Evolutionary conservation across 2,113 vertebrate genomes (phyloP), one percentile per base, ranked within the genome.

Genomic region (Chamaea fasciata): DNA sequence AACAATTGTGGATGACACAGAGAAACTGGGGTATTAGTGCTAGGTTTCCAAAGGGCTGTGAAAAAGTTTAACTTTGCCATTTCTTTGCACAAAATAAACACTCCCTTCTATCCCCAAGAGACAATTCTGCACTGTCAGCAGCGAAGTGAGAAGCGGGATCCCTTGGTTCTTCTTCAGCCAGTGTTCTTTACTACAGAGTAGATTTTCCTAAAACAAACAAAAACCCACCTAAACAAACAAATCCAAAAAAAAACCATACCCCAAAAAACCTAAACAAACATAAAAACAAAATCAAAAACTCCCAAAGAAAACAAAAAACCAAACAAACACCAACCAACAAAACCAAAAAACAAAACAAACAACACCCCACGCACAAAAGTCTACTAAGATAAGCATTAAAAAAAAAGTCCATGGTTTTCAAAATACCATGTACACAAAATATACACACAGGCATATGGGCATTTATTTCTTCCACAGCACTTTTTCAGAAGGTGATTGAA

Each of bases 401-500:
- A 42, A 5, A 50, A 46, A 49, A 76, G 13, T 37, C 15, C 5
- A 22, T 13, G 28, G 4, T 10, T 85, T 88, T 56, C 15, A 68
- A 47, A 80, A 56, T 33, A 59, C 5, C 6, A 13, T 22, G 9
- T 20, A 11, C 39, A 39, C 10, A n/a, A 75, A 37, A 11, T n/a
- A 37, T 7, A 37, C 11, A 57, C 1, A 41, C 1, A 28, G 3
- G 9, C 13, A 46, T 7, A 42, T 4, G 2, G 24, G 3, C 9
- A 55, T 64, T 81, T 55, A 23, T 62, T 87, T 82, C 13, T 55
- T 10, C 37, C 13, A 37, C 8, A n/a, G 16, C 3, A 35, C 13
- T 35, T 90, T 80, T 49, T 28, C 7, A 11, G 35, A 68, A 39
- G 10, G 23, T 30, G 4, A 53, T 56, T 9, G 50, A 73, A 68